A percentile compares a stretch with the other conserved stretches of the same genome.
Conservation (phyloP, 2,888 invertebrate genomes). For the Caenorhabditis virilis region DNA sequence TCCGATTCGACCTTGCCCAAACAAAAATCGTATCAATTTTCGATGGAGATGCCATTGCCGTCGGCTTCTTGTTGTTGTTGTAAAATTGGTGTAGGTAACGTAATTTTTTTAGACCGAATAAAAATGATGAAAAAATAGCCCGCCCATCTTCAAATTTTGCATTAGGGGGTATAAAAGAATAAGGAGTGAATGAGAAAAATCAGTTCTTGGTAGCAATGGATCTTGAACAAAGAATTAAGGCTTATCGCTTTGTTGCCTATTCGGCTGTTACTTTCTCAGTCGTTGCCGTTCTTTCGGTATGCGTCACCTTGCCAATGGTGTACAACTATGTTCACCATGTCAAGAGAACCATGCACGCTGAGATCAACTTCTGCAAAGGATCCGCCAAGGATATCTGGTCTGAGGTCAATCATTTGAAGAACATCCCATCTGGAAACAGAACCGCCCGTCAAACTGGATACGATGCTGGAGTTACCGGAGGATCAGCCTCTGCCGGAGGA, state of each 20-base stretch:
- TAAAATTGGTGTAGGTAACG: neutral
- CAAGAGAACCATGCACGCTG: constrained; percentile 60
- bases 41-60: no score
- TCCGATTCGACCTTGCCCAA: no score
- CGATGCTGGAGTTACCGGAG: constrained; percentile 5
- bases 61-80: no score
- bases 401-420: constrained; percentile 43
- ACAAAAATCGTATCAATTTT: no score
- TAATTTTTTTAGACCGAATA: neutral
- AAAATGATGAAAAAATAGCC: neutral
- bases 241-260: no score
- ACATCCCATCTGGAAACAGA: constrained; percentile 25
- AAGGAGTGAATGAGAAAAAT: neutral
- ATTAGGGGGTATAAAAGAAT: neutral
- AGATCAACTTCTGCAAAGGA: constrained; percentile 61
- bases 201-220: neutral
- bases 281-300: no score
- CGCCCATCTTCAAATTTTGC: neutral
- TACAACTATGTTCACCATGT: constrained; percentile 65
- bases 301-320: no score
- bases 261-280: no score
- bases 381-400: no score
- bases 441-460: constrained; percentile 38
- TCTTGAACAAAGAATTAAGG: constrained; percentile 20
- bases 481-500: constrained; percentile 11